Evolutionary conservation across 2,888 invertebrate species (phyloP).

Genomic region (Eupithecia exiguata): DNA sequence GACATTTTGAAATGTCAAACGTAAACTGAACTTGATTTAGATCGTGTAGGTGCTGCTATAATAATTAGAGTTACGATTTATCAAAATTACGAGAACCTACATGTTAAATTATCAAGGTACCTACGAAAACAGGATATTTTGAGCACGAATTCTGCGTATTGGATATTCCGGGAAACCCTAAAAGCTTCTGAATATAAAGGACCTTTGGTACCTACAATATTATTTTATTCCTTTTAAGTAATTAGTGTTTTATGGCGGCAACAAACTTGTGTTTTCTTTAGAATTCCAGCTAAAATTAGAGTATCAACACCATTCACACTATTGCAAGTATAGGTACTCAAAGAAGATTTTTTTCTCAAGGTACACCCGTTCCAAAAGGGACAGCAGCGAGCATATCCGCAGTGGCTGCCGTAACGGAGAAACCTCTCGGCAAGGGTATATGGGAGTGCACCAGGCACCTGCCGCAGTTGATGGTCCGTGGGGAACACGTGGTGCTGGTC

Average conservation of each 20-base stretch:
- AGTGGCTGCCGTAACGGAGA: conserved; percentile 83
- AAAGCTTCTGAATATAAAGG: not conserved
- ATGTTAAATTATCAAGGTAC: not conserved
- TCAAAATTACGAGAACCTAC: not conserved
- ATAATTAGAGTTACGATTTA: not conserved
- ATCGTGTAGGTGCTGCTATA: not conserved
- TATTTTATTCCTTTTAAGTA: not conserved
- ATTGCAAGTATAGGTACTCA: not conserved
- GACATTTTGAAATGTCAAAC: conserved; percentile 2
- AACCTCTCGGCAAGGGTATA: conserved; percentile 83
- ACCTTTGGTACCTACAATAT: not conserved
- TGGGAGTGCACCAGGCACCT: conserved; percentile 88
- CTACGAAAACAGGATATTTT: not conserved
- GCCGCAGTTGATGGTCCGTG: conserved; percentile 88
- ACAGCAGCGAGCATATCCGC: conserved; percentile 74
- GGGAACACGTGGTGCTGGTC: conserved; percentile 89
- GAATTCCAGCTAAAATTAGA: not conserved
- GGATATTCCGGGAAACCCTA: not conserved
- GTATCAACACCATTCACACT: not conserved
- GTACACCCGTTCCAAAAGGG: conserved; percentile 68
- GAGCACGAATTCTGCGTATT: not conserved
- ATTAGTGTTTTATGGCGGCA: not conserved
- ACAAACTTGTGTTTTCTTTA: not conserved
- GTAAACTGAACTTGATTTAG: not conserved
- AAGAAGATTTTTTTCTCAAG: conserved; percentile 48